Evolutionary conservation across 1,140 invertebrate species (phyloP), one percentile per base, ranked within the genome.

Genomic region (Cyclargus thomasi): DNA sequence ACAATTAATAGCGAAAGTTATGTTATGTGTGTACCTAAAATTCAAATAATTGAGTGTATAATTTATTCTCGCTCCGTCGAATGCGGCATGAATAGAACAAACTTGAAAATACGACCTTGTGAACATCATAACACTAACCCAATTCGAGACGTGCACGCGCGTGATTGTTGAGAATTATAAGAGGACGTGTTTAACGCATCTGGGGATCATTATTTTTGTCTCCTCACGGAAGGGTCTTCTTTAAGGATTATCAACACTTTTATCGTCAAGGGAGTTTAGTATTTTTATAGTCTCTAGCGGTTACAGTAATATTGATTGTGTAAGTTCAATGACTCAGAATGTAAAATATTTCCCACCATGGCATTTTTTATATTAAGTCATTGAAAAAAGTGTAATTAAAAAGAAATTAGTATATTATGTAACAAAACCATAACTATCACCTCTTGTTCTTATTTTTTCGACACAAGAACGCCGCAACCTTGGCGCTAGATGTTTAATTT

Each of bases 131-230:
- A 83, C 74, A 73, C 70, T 85, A 85, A 84, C 83, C 86, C 75
- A 88, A 76, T 83, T 85, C 77, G 73, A 67, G 67, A 77, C 83
- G 81, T 88, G 85, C 72, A 71, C 68, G 76, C 77, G 76, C 80
- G 75, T 82, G 75, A 74, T 67, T 70, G 47, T 70, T 39, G 70
- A 68, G 77, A 78, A 86, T 88, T 85, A 85, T 69, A 59, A 71
- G 20, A 65, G 64, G 65, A 65, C 74, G 73, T 69, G 67, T 67
- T 65, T 72, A 69, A 70, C 67, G 75, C 81, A 82, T 79, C 74
- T 84, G 80, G 66, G 72, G 63, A 63, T 57, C 63, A 35, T 39
- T 47, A 47, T 11, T 47, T 47, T 47, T 16, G 14, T 47, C 10
- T 47, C 39, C 29, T 47, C 14, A 47, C 3, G 39, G 14, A 47